These are phyloP conservation scores for Beroe forskalii DNA, from an alignment of 37 sponge, comb jelly and placozoan species.

Conservation along the genomic window DNA sequence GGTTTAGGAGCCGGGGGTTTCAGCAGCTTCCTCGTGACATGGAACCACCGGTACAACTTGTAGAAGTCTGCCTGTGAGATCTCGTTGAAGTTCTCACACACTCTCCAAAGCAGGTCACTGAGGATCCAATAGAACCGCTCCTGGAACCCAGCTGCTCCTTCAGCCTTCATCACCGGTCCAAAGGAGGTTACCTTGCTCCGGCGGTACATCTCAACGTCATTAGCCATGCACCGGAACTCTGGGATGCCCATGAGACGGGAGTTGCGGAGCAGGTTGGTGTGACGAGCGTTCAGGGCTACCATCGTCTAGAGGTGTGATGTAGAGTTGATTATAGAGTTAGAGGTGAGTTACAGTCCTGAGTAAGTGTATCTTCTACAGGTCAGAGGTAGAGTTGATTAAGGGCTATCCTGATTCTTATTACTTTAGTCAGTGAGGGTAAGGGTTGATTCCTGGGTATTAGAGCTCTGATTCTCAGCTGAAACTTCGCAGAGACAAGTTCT, in stretches of 20 bases:
- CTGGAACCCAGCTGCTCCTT: constrained; percentile 19
- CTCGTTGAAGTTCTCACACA: constrained; percentile 56
- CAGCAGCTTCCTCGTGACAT: constrained; percentile 33
- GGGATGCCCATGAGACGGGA: constrained; percentile 59
- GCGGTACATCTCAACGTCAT: constrained; percentile 59
- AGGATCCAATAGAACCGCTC: constrained; percentile 40
- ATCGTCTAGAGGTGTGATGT: background rate
- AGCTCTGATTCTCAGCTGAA: too few relatives aligned
- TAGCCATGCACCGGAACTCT: constrained; percentile 65
- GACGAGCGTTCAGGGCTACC: background rate
- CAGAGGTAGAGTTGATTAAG: too few relatives aligned
- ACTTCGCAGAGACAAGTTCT: too few relatives aligned
- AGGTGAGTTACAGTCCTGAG: background rate
- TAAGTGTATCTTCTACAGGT: too few relatives aligned
- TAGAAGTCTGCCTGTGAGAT: constrained; percentile 44
- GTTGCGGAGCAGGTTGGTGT: constrained; percentile 21
- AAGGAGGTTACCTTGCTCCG: background rate
- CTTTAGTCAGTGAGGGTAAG: too few relatives aligned
- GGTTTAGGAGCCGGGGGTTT: constrained; percentile 42
- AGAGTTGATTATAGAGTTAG: background rate
- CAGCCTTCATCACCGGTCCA: background rate
- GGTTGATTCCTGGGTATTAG: too few relatives aligned
- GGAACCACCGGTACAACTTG: constrained; percentile 51
- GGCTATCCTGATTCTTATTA: too few relatives aligned
- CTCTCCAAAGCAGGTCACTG: constrained; percentile 20